These are phyloP conservation scores for Microcebus tavaratra DNA, from an alignment of 2,113 vertebrate species.

Conservation along the genomic window DNA sequence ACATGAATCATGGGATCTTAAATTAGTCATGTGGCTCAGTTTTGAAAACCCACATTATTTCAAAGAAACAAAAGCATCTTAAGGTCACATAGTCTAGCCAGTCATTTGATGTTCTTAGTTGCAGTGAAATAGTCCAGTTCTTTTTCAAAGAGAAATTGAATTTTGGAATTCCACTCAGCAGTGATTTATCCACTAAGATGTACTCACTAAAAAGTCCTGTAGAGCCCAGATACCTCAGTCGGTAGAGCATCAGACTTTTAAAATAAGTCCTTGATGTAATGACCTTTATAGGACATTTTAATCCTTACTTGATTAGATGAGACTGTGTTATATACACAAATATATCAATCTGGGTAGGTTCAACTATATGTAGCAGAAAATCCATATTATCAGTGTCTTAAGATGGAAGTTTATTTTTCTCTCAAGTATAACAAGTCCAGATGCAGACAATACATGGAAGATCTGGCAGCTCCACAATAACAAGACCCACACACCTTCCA, in stretches of 20 bases:
- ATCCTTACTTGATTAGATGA: not conserved
- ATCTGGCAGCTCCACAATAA: not conserved
- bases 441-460: not conserved
- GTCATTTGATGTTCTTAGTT: not conserved
- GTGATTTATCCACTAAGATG: not conserved
- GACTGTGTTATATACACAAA: not conserved
- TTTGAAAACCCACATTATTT: conserved; percentile 31
- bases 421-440: not conserved
- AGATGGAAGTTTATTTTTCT: not conserved
- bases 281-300: conserved; percentile 25
- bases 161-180: not conserved
- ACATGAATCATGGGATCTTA: not conserved
- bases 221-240: conserved; percentile 91
- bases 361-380: not conserved
- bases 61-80: conserved; percentile 46
- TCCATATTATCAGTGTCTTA: conserved; percentile 15
- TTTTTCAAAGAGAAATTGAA: conserved; percentile 35
- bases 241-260: conserved; percentile 96
- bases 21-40: conserved; percentile 16
- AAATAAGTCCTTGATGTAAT: conserved; percentile 41
- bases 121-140: not conserved
- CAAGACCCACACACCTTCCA: not conserved
- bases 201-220: not conserved
- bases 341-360: not conserved
- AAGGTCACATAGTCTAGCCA: not conserved